Base-by-base conservation (phyloP, 1,140 invertebrate species). In the Drosophila ercepeae region DNA sequence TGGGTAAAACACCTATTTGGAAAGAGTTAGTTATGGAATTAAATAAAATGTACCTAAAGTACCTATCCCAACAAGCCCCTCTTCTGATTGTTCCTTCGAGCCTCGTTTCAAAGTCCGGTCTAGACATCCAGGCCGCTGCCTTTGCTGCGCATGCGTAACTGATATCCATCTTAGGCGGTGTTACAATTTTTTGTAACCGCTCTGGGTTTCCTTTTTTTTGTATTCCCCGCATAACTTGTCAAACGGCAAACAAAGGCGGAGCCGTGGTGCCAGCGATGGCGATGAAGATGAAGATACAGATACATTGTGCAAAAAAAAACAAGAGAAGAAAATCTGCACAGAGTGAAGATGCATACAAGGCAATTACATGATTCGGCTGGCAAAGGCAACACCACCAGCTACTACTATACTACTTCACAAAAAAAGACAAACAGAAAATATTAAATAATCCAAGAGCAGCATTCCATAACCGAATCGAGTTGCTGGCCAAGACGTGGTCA, bases 121-220 rank as follows among this genome's bases (percentile, higher is more conserved):
- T n/a, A 67, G 63, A 44, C 63, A 64, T 67, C 51, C 27, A 51
- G 63, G 63, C 59, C 63, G 60, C 60, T 42, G 57, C 60, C 36
- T 23, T 42, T 45, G 45, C 59, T 65, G 78, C 77, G 73, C 75
- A 81, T 81, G 78, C 78, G 78, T 81, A 81, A 81, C 73, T 76
- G 78, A 82, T 81, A 81, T 81, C 78, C 78, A 81, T 81, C 78
- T 82, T 77, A 49, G 74, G 78, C 78, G 73, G 78, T 75, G 78
- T 81, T 81, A 81, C 78, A 81, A 67, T 52, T 58, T 71, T 64
- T 71, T 65, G 25, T 53, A 61, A 32, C 25, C 50, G 42, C 21
- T 27, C 34, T 54, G 44, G 2, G 21, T 23, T 36, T 63, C 48
- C 39, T 52, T 39, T 55, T 45, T 42, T 42, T 42, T 16, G n/a